Evolutionary conservation across 2,113 vertebrate genomes (phyloP), one percentile per base, ranked within the genome.

Genomic region (Aphelocoma coerulescens): DNA sequence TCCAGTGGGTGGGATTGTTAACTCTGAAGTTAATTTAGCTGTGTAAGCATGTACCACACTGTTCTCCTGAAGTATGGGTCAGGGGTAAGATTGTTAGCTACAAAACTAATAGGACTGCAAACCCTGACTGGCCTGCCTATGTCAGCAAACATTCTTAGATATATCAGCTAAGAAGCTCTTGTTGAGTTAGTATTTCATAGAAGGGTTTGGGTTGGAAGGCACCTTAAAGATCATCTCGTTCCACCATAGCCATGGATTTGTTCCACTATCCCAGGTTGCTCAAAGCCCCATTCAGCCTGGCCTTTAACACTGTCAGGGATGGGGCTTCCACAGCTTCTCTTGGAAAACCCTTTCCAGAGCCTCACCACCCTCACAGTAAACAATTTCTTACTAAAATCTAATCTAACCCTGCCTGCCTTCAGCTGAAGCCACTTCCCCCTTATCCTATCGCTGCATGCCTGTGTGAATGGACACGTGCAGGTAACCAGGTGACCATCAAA

Each of bases 391-490:
- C 35, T 43, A 8, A 80, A 22, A 49, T 26, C 41, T 16, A 1
- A 21, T 41, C 13, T 22, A 65, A 80, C 6, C 21, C 12, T 65
- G 17, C 6, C 21, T 2, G 22, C 5, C 32, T 43, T 18, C 51
- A 37, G 21, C 51, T 35, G 66, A 35, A 18, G 43, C 7, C 11
- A 27, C 63, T 73, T 57, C 20, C 27, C 27, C 43, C 32, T 51
- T 27, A 18, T 5, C 10, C 17, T 23, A 0, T 16, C 16, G 9
- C 35, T 6, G 1, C 13, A 1, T 12, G 24, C 24, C 35, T 26
- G 13, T 68, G 62, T 22, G 37, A 30, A 32, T 9, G 44, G 32
- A 2, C 44, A 26, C 9, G 0, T 5, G 37, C 35, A 43, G 52
- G n/a, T 23, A 12, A 5, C 15, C n/a, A 12, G 51, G 35, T 51